Percentiles rank a stretch among this genome's conserved stretches.
phyloP scores from a whole-genome alignment of 2,888 invertebrate species.

The Caenorhabditis sinica region DNA sequence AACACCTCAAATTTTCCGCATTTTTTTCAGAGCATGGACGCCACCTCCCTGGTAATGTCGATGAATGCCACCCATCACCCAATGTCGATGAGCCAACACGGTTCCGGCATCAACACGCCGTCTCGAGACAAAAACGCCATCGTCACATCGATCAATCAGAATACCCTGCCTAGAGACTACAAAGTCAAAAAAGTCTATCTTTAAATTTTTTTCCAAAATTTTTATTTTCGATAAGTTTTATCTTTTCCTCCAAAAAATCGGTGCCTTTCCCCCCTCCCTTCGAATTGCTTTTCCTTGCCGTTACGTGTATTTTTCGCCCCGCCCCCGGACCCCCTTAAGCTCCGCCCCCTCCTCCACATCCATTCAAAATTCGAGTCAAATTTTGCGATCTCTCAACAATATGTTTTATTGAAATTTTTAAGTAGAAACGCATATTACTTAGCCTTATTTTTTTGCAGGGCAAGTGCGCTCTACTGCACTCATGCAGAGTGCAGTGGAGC shows the following conservation, averaged over 20 bases:
- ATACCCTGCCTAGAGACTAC: conserved; percentile 83
- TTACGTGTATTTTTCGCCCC: conserved; percentile 47
- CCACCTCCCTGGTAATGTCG: conserved; percentile 74
- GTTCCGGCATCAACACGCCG: conserved; percentile 75
- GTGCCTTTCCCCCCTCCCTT: conserved; percentile 30
- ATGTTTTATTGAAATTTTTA: neutral
- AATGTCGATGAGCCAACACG: conserved; percentile 72
- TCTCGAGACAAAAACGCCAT: conserved; percentile 76
- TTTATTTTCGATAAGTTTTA: neutral
- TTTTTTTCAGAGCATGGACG: conserved; percentile 73
- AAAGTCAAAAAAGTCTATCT: conserved; percentile 83
- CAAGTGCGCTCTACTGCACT: too few species aligned
- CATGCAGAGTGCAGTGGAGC: too few species aligned
- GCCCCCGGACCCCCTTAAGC: neutral
- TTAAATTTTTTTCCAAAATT: conserved; percentile 53
- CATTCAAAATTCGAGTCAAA: neutral
- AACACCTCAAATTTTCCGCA: too few species aligned
- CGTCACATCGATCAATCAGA: conserved; percentile 75
- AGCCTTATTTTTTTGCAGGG: too few species aligned
- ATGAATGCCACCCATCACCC: conserved; percentile 68
- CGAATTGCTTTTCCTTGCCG: conserved; percentile 46
- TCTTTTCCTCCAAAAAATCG: conserved; percentile 3
- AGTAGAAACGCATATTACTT: too few species aligned
- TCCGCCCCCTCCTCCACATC: neutral
- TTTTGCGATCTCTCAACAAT: neutral